These are phyloP conservation scores for Rhagoletis zephyria DNA, from an alignment of 1,140 invertebrate genomes.

Conservation along the genomic window DNA sequence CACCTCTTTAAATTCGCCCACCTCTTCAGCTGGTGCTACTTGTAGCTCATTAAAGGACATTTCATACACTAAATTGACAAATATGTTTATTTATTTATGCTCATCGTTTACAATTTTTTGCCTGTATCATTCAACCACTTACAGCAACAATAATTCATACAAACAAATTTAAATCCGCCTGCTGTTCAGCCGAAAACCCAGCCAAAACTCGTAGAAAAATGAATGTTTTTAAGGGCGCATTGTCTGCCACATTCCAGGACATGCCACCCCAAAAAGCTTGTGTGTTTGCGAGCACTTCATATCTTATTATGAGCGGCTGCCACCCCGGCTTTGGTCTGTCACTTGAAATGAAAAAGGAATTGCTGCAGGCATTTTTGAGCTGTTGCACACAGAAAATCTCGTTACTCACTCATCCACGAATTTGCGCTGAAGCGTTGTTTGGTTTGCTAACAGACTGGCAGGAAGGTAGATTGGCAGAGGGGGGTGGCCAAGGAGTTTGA, in stretches of 20 bases:
- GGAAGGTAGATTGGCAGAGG: not conserved
- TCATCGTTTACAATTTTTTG: conserved; percentile 21
- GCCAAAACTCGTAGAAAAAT: not conserved
- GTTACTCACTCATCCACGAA: conserved; percentile 49
- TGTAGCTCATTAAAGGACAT: conserved; percentile 44
- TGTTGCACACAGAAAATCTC: conserved; percentile 51
- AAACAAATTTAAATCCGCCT: conserved; percentile 31
- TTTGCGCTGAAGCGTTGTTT: not conserved
- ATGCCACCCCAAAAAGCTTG: not conserved
- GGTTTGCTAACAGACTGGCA: not conserved
- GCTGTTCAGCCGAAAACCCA: not conserved
- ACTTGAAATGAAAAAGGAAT: conserved; percentile 52
- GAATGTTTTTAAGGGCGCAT: not conserved
- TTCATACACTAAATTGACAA: conserved; percentile 51
- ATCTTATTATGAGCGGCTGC: conserved; percentile 32
- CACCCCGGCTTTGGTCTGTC: conserved; percentile 35
- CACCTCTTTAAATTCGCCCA: not conserved
- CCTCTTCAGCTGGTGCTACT: not conserved
- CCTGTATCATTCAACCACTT: not conserved
- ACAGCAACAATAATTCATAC: conserved; percentile 44
- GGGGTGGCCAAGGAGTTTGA: no score
- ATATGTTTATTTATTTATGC: conserved; percentile 52
- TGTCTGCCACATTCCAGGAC: conserved; percentile 51
- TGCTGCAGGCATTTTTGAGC: conserved; percentile 45
- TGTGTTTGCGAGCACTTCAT: not conserved